Evolutionary conservation across 1,140 invertebrate species (phyloP).

Genomic region (Drosophila parvula): DNA sequence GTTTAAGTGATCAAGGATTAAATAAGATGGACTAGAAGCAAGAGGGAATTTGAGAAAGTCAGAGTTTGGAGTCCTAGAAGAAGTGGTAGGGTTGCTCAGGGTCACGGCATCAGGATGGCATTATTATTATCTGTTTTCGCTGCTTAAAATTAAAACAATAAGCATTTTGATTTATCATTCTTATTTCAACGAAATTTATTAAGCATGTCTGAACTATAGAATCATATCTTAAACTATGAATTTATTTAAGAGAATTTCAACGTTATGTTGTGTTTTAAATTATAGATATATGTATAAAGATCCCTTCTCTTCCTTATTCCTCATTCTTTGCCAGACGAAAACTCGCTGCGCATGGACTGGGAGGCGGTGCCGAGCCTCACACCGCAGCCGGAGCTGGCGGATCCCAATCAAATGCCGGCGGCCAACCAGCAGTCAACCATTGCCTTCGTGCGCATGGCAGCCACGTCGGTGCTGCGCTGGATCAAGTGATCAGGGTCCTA

Average conservation of each 20-base stretch:
- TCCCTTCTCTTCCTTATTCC: neutral
- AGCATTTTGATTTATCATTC: neutral
- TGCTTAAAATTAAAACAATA: too few relatives aligned
- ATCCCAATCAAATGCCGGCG: slow-evolving; percentile 79
- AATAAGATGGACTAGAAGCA: too few relatives aligned
- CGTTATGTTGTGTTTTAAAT: neutral
- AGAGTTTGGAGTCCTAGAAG: too few relatives aligned
- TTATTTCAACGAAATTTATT: neutral
- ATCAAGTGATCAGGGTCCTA: slow-evolving; percentile 61
- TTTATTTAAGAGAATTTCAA: neutral
- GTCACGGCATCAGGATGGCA: too few relatives aligned
- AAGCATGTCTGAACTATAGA: neutral
- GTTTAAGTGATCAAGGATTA: too few relatives aligned
- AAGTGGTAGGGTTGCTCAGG: too few relatives aligned
- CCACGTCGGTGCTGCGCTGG: slow-evolving; percentile 87
- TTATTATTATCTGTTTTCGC: too few relatives aligned
- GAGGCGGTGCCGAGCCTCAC: slow-evolving; percentile 86
- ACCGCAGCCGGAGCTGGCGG: slow-evolving; percentile 64
- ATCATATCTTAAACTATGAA: neutral
- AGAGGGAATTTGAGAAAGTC: too few relatives aligned
- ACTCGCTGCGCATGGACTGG: slow-evolving; percentile 88
- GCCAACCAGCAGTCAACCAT: slow-evolving; percentile 86
- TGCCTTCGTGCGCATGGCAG: slow-evolving; percentile 88
- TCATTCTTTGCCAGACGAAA: slow-evolving; percentile 85
- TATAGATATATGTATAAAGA: neutral